A percentile compares a stretch with the other conserved stretches of the same genome.
Conservation (phyloP, 2,113 vertebrate genomes). For the Emydura subglobosa region DNA sequence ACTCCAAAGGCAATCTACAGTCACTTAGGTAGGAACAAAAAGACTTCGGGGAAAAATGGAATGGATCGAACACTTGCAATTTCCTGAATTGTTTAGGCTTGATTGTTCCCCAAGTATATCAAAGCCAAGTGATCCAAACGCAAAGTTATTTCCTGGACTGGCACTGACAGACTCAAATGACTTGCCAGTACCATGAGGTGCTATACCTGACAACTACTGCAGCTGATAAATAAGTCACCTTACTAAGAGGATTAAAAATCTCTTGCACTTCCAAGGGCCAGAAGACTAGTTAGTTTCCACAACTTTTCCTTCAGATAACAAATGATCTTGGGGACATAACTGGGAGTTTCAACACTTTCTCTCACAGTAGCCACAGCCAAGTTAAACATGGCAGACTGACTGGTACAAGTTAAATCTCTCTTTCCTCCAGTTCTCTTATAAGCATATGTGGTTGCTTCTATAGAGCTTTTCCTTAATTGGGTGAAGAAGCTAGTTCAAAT, state of each 20-base stretch:
- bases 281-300: background rate
- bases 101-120: background rate
- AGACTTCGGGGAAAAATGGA: fast-evolving
- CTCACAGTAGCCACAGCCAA: background rate
- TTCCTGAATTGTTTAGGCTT: background rate
- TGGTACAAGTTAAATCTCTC: background rate
- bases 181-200: background rate
- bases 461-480: background rate
- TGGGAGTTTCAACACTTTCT: background rate
- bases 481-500: background rate
- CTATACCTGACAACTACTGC: fast-evolving
- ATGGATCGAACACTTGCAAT: fast-evolving
- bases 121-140: background rate
- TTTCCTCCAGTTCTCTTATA: background rate
- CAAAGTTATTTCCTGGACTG: background rate
- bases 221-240: background rate
- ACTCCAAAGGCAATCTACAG: background rate
- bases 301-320: background rate
- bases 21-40: background rate
- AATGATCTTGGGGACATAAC: background rate
- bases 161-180: background rate
- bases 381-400: fast-evolving
- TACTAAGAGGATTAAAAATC: background rate
- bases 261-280: background rate
- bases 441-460: fast-evolving